Percentiles rank a stretch among this genome's conserved stretches.
Conservation (phyloP, 2,888 invertebrate species). For the Eutolmus rufibarbis region DNA sequence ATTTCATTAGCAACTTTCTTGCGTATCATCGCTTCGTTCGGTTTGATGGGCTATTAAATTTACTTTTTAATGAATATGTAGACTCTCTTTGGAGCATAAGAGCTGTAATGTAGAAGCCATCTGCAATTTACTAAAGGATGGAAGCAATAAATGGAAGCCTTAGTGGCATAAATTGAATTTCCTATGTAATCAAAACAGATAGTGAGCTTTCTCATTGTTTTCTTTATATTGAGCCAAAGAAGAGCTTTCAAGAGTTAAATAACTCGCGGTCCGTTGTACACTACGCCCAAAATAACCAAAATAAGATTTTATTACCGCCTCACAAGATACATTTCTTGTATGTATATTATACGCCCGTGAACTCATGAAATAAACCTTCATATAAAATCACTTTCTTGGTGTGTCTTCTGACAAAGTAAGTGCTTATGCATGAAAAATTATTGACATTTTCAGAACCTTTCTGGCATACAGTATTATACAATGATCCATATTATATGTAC, state of each 20-base stretch:
- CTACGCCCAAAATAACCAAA: too few relatives aligned
- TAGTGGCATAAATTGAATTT: not conserved
- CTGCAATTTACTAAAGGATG: not conserved
- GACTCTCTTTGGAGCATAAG: not conserved
- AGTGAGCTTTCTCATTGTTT: not conserved
- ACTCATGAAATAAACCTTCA: too few relatives aligned
- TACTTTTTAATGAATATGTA: not conserved
- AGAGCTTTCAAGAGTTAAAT: not conserved
- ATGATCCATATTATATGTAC: too few relatives aligned
- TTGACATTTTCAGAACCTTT: too few relatives aligned
- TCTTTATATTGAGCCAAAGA: not conserved
- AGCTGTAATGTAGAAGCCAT: not conserved
- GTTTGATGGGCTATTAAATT: not conserved
- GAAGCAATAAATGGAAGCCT: not conserved
- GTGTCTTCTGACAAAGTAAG: too few relatives aligned
- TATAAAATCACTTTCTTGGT: too few relatives aligned
- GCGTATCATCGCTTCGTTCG: not conserved
- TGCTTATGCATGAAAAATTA: too few relatives aligned
- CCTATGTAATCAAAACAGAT: not conserved
- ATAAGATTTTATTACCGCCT: too few relatives aligned
- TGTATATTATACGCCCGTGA: too few relatives aligned
- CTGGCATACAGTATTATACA: too few relatives aligned
- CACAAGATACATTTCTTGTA: too few relatives aligned
- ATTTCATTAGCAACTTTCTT: not conserved
- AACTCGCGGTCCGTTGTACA: too few relatives aligned